A percentile compares a stretch with the other conserved stretches of the same genome.
Evolutionary conservation across 1,140 invertebrate genomes (phyloP).

Genomic region (Bombus confusus): DNA sequence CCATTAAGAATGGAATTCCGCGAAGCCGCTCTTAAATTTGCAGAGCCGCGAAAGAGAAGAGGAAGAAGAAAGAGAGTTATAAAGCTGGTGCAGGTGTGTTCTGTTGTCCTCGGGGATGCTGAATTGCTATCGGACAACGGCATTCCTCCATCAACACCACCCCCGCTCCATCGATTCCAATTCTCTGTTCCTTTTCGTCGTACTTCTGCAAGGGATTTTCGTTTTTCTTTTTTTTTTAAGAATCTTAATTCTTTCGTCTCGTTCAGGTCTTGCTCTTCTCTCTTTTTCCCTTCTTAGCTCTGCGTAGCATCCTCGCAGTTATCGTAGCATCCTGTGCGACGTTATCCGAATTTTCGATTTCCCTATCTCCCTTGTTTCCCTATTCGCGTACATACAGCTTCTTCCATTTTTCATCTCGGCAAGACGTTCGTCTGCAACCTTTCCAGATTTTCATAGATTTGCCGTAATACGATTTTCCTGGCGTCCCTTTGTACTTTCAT

Average conservation of each 20-base stretch:
- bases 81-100: constrained; percentile 2
- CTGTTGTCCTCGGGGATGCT: background rate
- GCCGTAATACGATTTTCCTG: no score
- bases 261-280: no score
- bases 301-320: no score
- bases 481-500: no score
- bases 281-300: no score
- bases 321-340: background rate
- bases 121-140: constrained; percentile 18
- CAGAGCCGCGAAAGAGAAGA: constrained; percentile 14
- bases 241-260: background rate
- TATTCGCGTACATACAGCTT: background rate
- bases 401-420: no score
- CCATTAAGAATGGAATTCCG: constrained; percentile 51
- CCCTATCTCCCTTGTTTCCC: background rate
- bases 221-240: background rate
- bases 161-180: background rate
- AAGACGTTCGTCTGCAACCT: background rate
- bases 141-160: background rate
- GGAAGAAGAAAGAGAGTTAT: background rate
- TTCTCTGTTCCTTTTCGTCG: background rate
- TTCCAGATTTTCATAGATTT: background rate
- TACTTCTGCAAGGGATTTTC: background rate
- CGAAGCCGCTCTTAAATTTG: constrained; percentile 47
- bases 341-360: no score